Conservation (phyloP, 1,140 invertebrate species). For the Bombyx mori region ASM3026992v2 NC_085118.1:5727501-5728000, state of each 20-base stretch:
- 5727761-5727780: constrained; percentile 22
- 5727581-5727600: no score
- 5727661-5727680: constrained; percentile 9
- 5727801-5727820: constrained; percentile 63
- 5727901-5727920: constrained; percentile 20
- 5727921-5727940: constrained; percentile 36
- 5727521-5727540: constrained; percentile 17
- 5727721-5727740: constrained; percentile 53
- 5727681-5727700: constrained; percentile 5
- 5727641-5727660: neutral
- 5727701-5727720: constrained; percentile 29
- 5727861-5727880: constrained; percentile 66
- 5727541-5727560: no score
- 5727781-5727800: constrained; percentile 58
- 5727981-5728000: no score
- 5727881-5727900: constrained; percentile 53
- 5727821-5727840: constrained; percentile 53
- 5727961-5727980: constrained; percentile 10
- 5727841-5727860: constrained; percentile 51
- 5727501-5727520: constrained; percentile 39
- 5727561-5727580: no score
- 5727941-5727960: constrained; percentile 33
- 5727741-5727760: constrained; percentile 25
- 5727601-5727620: no score
- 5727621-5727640: neutral